These are phyloP conservation scores for Psittacula echo DNA, from an alignment of 2,797 vertebrate species.

Conservation along the genomic window DNA sequence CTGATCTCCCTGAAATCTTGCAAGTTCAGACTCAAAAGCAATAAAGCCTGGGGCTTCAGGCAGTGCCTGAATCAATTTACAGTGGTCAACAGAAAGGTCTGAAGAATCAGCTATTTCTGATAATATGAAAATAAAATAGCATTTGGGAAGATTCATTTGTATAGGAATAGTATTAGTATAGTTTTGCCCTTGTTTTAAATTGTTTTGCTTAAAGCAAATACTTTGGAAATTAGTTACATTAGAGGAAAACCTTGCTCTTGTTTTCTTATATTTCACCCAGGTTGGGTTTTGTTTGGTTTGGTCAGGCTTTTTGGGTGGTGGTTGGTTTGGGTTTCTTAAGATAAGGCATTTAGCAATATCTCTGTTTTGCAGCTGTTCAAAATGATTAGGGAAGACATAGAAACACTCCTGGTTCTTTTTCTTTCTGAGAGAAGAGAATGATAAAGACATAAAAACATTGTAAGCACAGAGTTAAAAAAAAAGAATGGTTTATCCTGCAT, in stretches of 20 bases:
- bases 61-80: background rate
- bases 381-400: fast-evolving
- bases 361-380: background rate
- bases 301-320: background rate
- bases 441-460: background rate
- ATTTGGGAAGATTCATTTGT: background rate
- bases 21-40: background rate
- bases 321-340: background rate
- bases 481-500: background rate
- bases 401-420: background rate
- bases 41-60: background rate
- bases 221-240: background rate
- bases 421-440: background rate
- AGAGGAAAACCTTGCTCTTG: background rate
- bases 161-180: background rate
- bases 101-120: background rate
- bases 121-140: background rate
- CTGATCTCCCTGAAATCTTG: background rate
- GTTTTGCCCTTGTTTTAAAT: background rate
- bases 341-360: background rate
- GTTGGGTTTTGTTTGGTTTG: background rate
- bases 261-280: background rate
- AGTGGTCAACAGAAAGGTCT: background rate
- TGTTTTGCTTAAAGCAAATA: background rate
- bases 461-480: background rate